phyloP scores from a whole-genome alignment of 2,797 vertebrate genomes.

The Limosa lapponica region DNA sequence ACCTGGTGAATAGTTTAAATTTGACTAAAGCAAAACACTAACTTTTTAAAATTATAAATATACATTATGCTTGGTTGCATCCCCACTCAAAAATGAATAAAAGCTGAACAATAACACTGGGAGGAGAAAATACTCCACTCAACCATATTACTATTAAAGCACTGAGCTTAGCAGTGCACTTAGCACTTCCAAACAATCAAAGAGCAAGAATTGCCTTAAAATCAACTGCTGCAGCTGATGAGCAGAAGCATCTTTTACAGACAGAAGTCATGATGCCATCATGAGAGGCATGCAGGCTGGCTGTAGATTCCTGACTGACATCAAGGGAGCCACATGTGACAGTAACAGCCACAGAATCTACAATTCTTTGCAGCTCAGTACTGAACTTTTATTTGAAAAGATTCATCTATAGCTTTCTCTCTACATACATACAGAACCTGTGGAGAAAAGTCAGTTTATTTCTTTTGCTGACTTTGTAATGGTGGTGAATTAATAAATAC shows the following conservation, averaged over 20 bases:
- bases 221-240: not conserved
- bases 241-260: not conserved
- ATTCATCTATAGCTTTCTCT: not conserved
- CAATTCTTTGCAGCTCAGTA: not conserved
- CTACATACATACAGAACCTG: not conserved
- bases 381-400: not conserved
- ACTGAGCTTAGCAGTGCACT: not conserved
- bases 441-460: not conserved
- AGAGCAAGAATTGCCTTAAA: not conserved
- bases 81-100: not conserved
- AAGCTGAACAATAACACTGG: not conserved
- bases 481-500: not conserved
- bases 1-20: not conserved
- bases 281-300: not conserved
- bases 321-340: not conserved
- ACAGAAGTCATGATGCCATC: not conserved
- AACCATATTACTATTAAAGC: not conserved
- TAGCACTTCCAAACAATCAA: not conserved
- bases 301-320: too few species aligned
- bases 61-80: not conserved
- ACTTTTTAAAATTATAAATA: not conserved
- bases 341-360: not conserved
- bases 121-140: not conserved
- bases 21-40: fast-evolving
- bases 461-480: not conserved